These are phyloP conservation scores for Spisula solida DNA, from an alignment of 2,888 invertebrate species.

Conservation along the genomic window DNA sequence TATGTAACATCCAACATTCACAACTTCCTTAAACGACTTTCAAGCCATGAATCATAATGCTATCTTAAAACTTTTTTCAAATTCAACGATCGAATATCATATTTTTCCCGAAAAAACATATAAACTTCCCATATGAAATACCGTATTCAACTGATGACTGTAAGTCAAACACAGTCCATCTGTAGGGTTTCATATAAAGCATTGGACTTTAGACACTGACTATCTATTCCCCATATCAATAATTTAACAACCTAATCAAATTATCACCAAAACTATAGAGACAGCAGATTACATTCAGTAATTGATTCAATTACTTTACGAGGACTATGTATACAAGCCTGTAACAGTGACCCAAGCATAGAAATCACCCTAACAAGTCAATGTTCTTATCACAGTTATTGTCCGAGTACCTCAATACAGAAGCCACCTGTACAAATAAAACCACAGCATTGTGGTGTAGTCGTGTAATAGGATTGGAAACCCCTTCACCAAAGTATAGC, in stretches of 20 bases:
- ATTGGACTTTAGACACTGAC: conserved; percentile 47
- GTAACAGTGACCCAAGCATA: background rate
- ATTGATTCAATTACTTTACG: conserved; percentile 44
- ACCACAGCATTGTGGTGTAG: too few species aligned
- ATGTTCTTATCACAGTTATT: background rate
- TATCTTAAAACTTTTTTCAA: background rate
- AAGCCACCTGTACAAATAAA: background rate
- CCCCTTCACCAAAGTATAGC: too few species aligned
- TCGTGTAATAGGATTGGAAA: too few species aligned
- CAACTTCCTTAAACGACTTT: conserved; percentile 5
- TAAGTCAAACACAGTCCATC: background rate
- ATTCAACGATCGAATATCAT: background rate
- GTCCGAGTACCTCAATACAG: background rate
- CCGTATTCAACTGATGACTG: background rate
- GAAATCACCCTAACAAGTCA: background rate
- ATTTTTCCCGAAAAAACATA: background rate
- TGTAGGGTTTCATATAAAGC: background rate
- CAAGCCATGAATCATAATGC: background rate
- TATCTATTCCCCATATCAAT: conserved; percentile 53
- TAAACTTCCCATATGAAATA: background rate
- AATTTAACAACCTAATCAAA: conserved; percentile 48
- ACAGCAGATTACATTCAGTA: conserved; percentile 31
- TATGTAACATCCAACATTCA: background rate
- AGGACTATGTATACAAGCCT: background rate
- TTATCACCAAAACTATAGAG: conserved; percentile 46